A percentile compares a stretch with the other conserved stretches of the same genome.
phyloP scores from a whole-genome alignment of 2,797 vertebrate genomes.

The Sebastes minor region DNA sequence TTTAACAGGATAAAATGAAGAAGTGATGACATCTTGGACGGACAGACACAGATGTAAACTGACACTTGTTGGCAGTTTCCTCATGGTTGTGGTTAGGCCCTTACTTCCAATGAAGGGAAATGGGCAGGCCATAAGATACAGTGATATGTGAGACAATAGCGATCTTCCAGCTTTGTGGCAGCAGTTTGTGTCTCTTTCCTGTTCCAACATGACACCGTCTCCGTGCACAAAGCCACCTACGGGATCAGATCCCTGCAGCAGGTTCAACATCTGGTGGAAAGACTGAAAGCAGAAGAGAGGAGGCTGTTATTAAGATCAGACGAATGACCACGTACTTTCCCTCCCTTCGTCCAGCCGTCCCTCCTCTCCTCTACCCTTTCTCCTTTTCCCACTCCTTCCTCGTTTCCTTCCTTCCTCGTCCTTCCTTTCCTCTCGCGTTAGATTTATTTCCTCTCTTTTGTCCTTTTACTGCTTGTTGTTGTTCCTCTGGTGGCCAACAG shows the following conservation, averaged over 20 bases:
- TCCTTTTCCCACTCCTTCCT: neutral
- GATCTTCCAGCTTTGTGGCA: neutral
- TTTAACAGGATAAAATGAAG: no score
- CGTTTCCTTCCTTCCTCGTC: slow-evolving; percentile 28
- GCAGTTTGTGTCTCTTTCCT: neutral
- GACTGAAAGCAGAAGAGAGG: neutral
- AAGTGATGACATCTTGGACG: no score
- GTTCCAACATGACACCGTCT: neutral
- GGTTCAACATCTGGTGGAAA: no score
- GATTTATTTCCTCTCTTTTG: slow-evolving; percentile 69
- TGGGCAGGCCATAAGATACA: neutral
- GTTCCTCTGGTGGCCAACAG: slow-evolving; percentile 45
- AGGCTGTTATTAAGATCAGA: neutral
- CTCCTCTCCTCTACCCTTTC: neutral
- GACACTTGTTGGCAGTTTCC: no score
- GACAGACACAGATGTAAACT: no score
- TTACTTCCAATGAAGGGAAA: neutral
- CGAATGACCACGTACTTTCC: neutral
- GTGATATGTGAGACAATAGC: neutral
- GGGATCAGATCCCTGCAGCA: no score
- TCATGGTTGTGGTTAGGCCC: neutral
- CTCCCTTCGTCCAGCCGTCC: neutral
- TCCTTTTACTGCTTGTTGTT: slow-evolving; percentile 43
- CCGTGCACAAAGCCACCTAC: no score
- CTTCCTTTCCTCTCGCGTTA: slow-evolving; percentile 29